Evolutionary conservation across 2,113 vertebrate species (phyloP).

Genomic region (Rattus norvegicus): DNA sequence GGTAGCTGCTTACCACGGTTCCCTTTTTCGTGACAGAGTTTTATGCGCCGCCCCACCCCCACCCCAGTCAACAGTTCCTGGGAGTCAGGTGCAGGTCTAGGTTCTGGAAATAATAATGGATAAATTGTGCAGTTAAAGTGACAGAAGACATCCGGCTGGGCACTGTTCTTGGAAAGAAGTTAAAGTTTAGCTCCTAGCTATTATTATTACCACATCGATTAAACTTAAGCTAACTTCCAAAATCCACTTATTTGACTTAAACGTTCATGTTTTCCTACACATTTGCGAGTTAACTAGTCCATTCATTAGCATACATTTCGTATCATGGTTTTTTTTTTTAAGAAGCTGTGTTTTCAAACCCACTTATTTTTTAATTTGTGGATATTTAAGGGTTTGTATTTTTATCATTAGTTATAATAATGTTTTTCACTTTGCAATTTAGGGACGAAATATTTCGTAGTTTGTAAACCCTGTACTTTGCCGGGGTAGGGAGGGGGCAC

Average conservation of each 20-base stretch:
- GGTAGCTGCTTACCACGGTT: neutral
- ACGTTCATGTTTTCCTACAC: slow-evolving; percentile 3
- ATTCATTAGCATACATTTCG: neutral
- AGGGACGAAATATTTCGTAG: neutral
- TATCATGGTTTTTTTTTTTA: neutral
- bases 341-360: neutral
- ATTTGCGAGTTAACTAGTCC: neutral
- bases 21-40: neutral
- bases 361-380: slow-evolving; percentile 32
- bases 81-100: neutral
- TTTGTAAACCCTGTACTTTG: slow-evolving; percentile 41
- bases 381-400: neutral
- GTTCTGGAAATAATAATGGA: slow-evolving; percentile 18
- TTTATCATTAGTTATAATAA: neutral
- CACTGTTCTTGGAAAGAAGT: slow-evolving; percentile 37
- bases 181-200: slow-evolving; percentile 35
- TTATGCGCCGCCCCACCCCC: neutral
- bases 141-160: neutral
- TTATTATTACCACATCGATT: neutral
- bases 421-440: slow-evolving; percentile 23
- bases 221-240: slow-evolving; percentile 41
- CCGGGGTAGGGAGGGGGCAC: neutral
- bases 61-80: neutral
- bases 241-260: slow-evolving; percentile 17
- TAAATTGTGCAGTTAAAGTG: neutral